phyloP scores from a whole-genome alignment of 2,888 invertebrate genomes.

The Megaustenia siamemsis region DNA sequence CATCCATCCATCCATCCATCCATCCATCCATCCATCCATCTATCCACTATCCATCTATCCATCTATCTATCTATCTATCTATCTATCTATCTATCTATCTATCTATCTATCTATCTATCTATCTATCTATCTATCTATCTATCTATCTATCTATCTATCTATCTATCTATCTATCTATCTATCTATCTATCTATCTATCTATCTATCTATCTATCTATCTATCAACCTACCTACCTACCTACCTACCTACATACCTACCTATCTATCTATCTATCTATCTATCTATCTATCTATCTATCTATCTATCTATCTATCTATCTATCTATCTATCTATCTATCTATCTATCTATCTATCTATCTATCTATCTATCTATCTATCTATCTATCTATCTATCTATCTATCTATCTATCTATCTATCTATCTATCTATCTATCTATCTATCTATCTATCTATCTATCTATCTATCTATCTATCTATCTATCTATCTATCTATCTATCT shows the following conservation, averaged over 20 bases:
- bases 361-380: background rate
- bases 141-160: background rate
- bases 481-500: conserved; percentile 14
- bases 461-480: conserved; percentile 20
- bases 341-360: background rate
- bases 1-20: no score
- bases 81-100: background rate
- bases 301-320: background rate
- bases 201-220: conserved; percentile 14
- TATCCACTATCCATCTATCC: no score
- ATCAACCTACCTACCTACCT: no score
- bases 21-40: no score
- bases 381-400: background rate
- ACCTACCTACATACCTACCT: no score
- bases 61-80: no score
- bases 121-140: background rate
- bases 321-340: background rate
- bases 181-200: background rate
- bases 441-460: conserved; percentile 18
- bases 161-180: background rate
- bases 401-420: background rate
- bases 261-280: background rate
- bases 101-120: background rate
- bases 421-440: conserved; percentile 10
- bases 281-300: background rate